Percentiles rank a stretch among this genome's conserved stretches.
Evolutionary conservation across 2,888 invertebrate species (phyloP).

Genomic region (Thecophora atra): DNA sequence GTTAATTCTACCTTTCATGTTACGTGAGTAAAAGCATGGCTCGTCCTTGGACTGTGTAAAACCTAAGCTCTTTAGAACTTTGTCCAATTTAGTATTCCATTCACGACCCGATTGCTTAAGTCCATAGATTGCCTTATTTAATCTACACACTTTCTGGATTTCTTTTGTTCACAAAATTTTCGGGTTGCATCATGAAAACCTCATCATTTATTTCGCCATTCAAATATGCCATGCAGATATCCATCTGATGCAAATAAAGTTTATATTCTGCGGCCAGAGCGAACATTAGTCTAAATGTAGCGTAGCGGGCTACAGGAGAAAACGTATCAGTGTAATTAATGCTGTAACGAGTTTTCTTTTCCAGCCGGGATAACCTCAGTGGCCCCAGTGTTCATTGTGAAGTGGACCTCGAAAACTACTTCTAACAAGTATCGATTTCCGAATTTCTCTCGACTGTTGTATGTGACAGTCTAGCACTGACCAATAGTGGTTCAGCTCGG

Average conservation of each 20-base stretch:
- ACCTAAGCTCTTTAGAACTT: too few species aligned
- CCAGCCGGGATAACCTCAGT: too few species aligned
- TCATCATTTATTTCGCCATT: slow-evolving; percentile 26
- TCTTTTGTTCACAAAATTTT: background rate
- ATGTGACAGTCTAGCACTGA: too few species aligned
- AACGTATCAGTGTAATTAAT: too few species aligned
- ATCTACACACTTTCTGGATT: background rate
- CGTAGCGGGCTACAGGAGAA: slow-evolving; percentile 7
- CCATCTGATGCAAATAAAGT: slow-evolving; percentile 31
- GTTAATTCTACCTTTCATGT: slow-evolving; percentile 15
- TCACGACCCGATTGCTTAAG: slow-evolving; percentile 15
- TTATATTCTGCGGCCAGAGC: slow-evolving; percentile 34
- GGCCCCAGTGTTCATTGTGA: too few species aligned
- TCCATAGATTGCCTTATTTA: background rate
- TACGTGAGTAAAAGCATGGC: slow-evolving; percentile 39
- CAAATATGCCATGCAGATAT: slow-evolving; percentile 26
- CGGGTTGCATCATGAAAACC: slow-evolving; percentile 17
- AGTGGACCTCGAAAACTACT: too few species aligned
- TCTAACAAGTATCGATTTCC: too few species aligned
- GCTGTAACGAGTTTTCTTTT: too few species aligned
- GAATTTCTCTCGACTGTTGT: too few species aligned
- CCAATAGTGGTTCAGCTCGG: too few species aligned
- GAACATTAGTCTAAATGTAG: slow-evolving; percentile 25
- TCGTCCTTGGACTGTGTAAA: slow-evolving; percentile 32
- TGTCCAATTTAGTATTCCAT: background rate